A percentile compares a stretch with the other conserved stretches of the same genome.
These are phyloP conservation scores for Intellagama lesueurii DNA, from an alignment of 2,797 vertebrate genomes.

Conservation along the genomic window DNA sequence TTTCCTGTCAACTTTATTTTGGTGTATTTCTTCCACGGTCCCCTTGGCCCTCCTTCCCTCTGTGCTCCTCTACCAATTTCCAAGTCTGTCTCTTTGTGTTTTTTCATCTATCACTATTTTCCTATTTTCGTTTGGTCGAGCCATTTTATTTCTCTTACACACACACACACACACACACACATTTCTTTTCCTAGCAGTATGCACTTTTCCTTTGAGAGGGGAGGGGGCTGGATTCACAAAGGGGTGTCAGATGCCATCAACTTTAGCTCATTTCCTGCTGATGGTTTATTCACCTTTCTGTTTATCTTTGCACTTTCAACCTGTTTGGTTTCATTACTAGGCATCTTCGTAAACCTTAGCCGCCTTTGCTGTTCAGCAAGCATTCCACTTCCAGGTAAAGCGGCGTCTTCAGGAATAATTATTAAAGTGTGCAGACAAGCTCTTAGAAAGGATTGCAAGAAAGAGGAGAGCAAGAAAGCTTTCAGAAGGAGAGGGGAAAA, in stretches of 20 bases:
- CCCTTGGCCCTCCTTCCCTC: neutral
- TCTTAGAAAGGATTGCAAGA: constrained; percentile 20
- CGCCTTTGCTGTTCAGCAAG: neutral
- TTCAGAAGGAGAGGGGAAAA: neutral
- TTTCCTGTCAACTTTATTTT: constrained; percentile 32
- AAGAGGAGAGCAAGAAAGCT: neutral
- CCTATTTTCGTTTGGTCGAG: neutral
- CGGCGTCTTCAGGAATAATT: neutral
- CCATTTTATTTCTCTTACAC: neutral
- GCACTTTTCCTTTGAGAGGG: neutral
- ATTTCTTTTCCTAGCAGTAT: neutral
- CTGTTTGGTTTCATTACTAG: constrained; percentile 34
- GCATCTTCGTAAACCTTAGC: constrained; percentile 18
- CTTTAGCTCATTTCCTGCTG: constrained; percentile 31
- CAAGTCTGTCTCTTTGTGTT: constrained; percentile 6
- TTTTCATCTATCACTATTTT: constrained; percentile 26
- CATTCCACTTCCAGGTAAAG: constrained; percentile 29
- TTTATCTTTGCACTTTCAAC: constrained; percentile 16
- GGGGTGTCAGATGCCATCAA: constrained; percentile 26
- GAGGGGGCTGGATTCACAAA: neutral
- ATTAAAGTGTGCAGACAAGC: constrained; percentile 21
- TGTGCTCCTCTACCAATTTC: constrained; percentile 10
- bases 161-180: neutral
- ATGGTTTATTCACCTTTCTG: constrained; percentile 28
- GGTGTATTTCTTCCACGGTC: neutral